Percentiles rank a stretch among this genome's conserved stretches.
These are phyloP conservation scores for Platorchestia sp. DNA, from an alignment of 1,140 invertebrate species.

Conservation along the genomic window DNA sequence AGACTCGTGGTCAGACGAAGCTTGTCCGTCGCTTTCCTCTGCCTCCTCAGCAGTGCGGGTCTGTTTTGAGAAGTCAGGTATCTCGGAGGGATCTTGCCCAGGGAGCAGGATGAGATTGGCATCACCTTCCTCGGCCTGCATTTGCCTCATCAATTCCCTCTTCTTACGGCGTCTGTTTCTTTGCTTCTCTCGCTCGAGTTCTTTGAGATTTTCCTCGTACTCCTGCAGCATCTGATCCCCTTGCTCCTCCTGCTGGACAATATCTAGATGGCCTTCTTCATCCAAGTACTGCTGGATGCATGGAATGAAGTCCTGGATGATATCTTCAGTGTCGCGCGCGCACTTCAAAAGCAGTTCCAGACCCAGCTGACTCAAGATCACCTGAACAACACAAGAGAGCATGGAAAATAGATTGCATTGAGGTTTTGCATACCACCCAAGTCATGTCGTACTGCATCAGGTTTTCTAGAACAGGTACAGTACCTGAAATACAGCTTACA, in stretches of 20 bases:
- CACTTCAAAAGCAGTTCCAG: slow-evolving; percentile 39
- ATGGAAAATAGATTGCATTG: background rate
- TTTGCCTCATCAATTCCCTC: background rate
- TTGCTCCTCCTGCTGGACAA: background rate
- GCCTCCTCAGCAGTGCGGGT: background rate
- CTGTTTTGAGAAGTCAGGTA: background rate
- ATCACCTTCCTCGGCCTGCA: background rate
- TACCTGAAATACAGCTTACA: too few species aligned
- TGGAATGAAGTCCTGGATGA: slow-evolving; percentile 34
- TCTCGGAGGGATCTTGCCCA: background rate
- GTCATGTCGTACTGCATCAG: too few species aligned
- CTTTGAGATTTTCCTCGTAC: slow-evolving; percentile 32
- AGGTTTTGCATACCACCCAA: too few species aligned
- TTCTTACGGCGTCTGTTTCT: slow-evolving; percentile 1
- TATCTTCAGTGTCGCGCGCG: slow-evolving; percentile 36
- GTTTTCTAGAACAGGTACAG: too few species aligned
- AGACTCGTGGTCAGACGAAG: background rate
- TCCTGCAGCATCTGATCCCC: slow-evolving; percentile 26
- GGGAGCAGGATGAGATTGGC: background rate
- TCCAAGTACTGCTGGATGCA: slow-evolving; percentile 47
- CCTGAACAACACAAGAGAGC: background rate
- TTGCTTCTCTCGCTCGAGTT: background rate
- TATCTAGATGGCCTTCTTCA: slow-evolving; percentile 8
- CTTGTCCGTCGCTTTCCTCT: background rate
- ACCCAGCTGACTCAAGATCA: slow-evolving; percentile 27